phyloP scores from a whole-genome alignment of 1,140 invertebrate genomes.

The Tyrophagus putrescentiae region DNA sequence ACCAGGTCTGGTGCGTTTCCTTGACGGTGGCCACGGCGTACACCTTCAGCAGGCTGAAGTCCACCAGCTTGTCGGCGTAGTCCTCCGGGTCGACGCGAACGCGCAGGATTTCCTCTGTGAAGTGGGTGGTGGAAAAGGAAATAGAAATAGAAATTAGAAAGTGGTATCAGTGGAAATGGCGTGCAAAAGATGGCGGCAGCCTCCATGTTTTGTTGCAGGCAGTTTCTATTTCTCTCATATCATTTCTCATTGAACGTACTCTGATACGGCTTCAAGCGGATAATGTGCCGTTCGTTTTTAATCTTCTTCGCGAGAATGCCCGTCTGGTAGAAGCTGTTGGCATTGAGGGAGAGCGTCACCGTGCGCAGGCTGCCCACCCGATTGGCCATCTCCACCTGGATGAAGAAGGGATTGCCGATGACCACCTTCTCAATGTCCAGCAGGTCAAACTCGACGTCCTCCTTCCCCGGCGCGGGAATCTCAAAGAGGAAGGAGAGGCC shows the following conservation, averaged over 20 bases:
- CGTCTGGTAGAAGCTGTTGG: conserved; percentile 57
- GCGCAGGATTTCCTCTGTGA: conserved; percentile 45
- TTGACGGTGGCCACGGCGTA: conserved; percentile 61
- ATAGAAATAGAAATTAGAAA: background rate
- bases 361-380: conserved; percentile 42
- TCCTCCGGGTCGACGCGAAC: conserved; percentile 60
- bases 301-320: conserved; percentile 51
- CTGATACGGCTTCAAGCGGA: conserved; percentile 25
- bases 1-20: conserved; percentile 70
- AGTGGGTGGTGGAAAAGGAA: conserved; percentile 9
- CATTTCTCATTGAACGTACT: too few relatives aligned
- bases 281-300: conserved; percentile 45
- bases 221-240: too few relatives aligned
- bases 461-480: conserved; percentile 44
- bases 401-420: conserved; percentile 59
- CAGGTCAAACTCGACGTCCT: conserved; percentile 68
- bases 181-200: background rate
- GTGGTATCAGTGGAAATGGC: background rate
- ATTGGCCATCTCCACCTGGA: conserved; percentile 26
- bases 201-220: too few relatives aligned
- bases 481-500: conserved; percentile 33
- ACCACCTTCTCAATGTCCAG: conserved; percentile 64
- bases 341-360: conserved; percentile 46
- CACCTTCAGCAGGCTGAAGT: conserved; percentile 68
- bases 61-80: conserved; percentile 56